These are phyloP conservation scores for Caenorhabditis angaria DNA, from an alignment of 2,888 invertebrate genomes.

Conservation along the genomic window DNA sequence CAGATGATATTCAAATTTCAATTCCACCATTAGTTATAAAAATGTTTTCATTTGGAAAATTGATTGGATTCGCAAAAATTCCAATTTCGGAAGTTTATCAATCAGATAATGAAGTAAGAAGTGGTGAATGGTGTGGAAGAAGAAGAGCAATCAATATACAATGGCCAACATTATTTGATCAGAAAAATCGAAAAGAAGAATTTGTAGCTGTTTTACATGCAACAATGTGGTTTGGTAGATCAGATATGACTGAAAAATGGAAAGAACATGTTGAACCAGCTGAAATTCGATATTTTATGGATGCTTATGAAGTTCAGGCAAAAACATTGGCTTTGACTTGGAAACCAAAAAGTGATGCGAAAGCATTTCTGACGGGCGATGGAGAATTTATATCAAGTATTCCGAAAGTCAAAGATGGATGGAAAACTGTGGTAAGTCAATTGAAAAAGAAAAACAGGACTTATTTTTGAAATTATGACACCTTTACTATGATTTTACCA, in stretches of 20 bases:
- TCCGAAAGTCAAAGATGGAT: not conserved
- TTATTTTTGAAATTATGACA: not conserved
- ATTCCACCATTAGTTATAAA: slow-evolving; percentile 61
- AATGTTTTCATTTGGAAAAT: slow-evolving; percentile 57
- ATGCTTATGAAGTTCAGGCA: slow-evolving; percentile 52
- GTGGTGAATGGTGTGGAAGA: slow-evolving; percentile 50
- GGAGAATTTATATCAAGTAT: not conserved
- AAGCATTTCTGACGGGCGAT: not conserved
- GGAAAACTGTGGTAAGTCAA: not conserved
- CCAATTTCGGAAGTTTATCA: slow-evolving; percentile 54
- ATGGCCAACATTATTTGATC: slow-evolving; percentile 45
- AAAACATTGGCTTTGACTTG: slow-evolving; percentile 14
- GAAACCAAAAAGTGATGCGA: slow-evolving; percentile 21
- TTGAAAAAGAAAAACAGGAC: slow-evolving; percentile 13
- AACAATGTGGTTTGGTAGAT: slow-evolving; percentile 61
- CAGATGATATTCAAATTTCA: slow-evolving; percentile 41
- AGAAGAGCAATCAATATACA: slow-evolving; percentile 43
- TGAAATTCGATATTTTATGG: slow-evolving; percentile 56
- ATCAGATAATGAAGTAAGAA: slow-evolving; percentile 32
- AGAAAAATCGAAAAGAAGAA: slow-evolving; percentile 43
- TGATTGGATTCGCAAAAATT: slow-evolving; percentile 63
- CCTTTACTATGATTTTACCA: not conserved
- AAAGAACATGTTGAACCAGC: slow-evolving; percentile 54
- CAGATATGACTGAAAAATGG: slow-evolving; percentile 25
- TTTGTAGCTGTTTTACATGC: slow-evolving; percentile 61